phyloP scores from a whole-genome alignment of 2,113 vertebrate genomes.

The Rhipidura dahli region DNA sequence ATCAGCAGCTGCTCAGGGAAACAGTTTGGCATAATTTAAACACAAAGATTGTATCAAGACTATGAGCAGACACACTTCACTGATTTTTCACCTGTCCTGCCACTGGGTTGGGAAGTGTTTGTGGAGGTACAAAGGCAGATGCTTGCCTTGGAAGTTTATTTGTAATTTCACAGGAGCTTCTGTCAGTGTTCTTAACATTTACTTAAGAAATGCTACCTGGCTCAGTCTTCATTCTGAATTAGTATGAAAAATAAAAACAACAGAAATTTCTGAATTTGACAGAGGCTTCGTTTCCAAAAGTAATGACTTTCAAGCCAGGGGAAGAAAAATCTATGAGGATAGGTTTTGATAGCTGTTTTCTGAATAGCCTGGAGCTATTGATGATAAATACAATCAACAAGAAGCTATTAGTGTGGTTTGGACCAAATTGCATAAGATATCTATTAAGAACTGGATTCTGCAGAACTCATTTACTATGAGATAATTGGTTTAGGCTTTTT shows the following conservation, averaged over 20 bases:
- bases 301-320: neutral
- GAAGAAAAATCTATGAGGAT: neutral
- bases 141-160: neutral
- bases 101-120: neutral
- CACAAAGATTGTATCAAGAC: neutral
- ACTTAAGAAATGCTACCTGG: neutral
- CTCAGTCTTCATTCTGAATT: neutral
- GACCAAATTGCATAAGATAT: neutral
- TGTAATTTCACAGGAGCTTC: neutral
- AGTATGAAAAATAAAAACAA: neutral
- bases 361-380: neutral
- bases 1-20: neutral
- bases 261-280: neutral
- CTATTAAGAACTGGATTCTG: neutral
- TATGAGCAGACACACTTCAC: neutral
- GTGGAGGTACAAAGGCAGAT: neutral
- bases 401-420: neutral
- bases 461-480: neutral
- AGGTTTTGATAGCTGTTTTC: neutral
- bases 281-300: neutral
- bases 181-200: neutral
- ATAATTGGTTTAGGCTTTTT: neutral
- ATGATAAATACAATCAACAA: neutral
- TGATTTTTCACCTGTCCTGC: neutral
- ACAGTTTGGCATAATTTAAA: neutral